Base-by-base conservation (phyloP, 2,113 vertebrate genomes). In the Salvelinus alpinus region DNA sequence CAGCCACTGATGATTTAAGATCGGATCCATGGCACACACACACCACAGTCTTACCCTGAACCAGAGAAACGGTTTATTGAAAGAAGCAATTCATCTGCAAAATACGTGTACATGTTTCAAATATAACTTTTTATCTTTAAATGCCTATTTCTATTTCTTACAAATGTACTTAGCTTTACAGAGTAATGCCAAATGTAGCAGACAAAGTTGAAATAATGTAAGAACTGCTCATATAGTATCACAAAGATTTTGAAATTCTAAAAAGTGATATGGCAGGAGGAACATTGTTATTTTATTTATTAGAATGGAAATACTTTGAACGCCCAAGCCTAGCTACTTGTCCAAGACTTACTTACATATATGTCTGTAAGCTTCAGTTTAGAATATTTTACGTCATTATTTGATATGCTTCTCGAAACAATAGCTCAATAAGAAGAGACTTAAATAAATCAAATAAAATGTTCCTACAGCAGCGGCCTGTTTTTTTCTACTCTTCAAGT, bases 61-160 rank as follows among this genome's bases (percentile, higher is more conserved):
- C 16, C 8, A 68, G 66, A 68, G 18, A 38, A 62, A 68, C 18
- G 0, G 18, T 44, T 34, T 20, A 68, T 34, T 68, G 31, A 20
- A n/a, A 68, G 64, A 66, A 66, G 31, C 7, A 68, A 34, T 3
- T 18, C 16, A 18, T 20, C 5, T 44, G 48, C 9, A 51, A 74
- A 76, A 54, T 6, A 54, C 22, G 6, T 59, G 47, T 34, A 25
- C 70, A 59, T 59, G 27, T 54, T 73, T 73, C 24, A 62, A 72
- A 73, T 16, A 73, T 6, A 59, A 64, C 12, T 8, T 60, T 22
- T 60, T 20, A n/a, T 44, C 11, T 11, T 44, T 11, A 5, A 38
- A 11, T 31, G 20, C 20, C 31, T 22, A 69, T 44, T 44, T 69
- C 2, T 22, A 69, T 69, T 22, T 44, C 18, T 38, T 44, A 47